Conservation (phyloP, 2,113 vertebrate species). For the Channa argus region DNA sequence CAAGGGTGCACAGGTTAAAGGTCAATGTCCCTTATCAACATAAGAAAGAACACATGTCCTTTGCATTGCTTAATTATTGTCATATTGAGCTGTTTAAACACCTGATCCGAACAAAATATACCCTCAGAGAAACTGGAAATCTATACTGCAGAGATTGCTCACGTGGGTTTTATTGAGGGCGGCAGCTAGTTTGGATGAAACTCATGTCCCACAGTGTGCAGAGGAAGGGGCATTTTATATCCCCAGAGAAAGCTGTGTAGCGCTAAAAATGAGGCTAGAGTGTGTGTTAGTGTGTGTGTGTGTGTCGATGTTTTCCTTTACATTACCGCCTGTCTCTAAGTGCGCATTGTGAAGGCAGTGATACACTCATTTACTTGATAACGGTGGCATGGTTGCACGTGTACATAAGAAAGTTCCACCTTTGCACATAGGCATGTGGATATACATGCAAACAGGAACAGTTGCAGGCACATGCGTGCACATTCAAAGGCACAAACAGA, state of each 20-base stretch:
- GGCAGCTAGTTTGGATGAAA: constrained; percentile 76
- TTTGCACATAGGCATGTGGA: constrained; percentile 41
- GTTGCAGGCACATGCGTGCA: constrained; percentile 24
- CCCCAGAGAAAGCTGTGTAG: constrained; percentile 75
- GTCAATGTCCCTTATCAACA: constrained; percentile 83
- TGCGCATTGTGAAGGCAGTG: constrained; percentile 66
- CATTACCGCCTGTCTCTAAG: constrained; percentile 57
- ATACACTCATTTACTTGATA: constrained; percentile 67
- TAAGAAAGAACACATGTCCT: constrained; percentile 84
- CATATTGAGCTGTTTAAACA: constrained; percentile 84
- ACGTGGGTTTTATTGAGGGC: constrained; percentile 74
- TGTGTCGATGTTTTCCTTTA: constrained; percentile 57
- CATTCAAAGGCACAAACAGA: constrained; percentile 43
- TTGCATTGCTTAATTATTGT: constrained; percentile 79
- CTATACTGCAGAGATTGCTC: constrained; percentile 74
- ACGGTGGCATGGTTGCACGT: constrained; percentile 35
- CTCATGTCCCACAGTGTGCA: constrained; percentile 72
- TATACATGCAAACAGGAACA: constrained; percentile 55
- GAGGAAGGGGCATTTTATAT: constrained; percentile 71
- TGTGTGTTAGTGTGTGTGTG: constrained; percentile 33
- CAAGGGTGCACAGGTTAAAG: constrained; percentile 78
- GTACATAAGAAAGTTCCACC: constrained; percentile 36
- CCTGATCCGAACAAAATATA: constrained; percentile 77
- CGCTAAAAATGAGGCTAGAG: constrained; percentile 73
- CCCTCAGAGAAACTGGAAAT: constrained; percentile 70